Conservation (phyloP, 2,113 vertebrate species). For the Ptychochromis oligacanthus region DNA sequence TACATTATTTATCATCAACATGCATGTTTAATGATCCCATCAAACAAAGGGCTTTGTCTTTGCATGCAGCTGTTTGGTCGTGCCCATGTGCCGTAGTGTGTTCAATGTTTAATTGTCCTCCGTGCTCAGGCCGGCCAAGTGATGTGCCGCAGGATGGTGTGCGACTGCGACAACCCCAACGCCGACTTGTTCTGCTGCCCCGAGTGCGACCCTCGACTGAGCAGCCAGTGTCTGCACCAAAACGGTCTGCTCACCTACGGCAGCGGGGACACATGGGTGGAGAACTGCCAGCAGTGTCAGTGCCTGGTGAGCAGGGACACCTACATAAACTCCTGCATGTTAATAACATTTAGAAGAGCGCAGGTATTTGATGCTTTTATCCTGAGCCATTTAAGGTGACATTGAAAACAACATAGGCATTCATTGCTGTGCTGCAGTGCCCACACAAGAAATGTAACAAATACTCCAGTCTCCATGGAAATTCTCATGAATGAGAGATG, state of each 20-base stretch:
- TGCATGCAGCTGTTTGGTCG: background rate
- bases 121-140: slow-evolving; percentile 87
- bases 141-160: slow-evolving; percentile 98
- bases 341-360: background rate
- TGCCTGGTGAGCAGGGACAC: slow-evolving; percentile 87
- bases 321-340: background rate
- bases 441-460: slow-evolving; percentile 24
- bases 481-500: slow-evolving; percentile 39
- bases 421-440: background rate
- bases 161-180: slow-evolving; percentile 96
- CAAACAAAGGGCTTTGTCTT: slow-evolving; percentile 27
- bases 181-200: slow-evolving; percentile 98
- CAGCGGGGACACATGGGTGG: slow-evolving; percentile 96
- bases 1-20: slow-evolving; percentile 44
- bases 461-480: slow-evolving; percentile 55
- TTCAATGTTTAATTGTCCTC: slow-evolving; percentile 14
- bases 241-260: slow-evolving; percentile 90
- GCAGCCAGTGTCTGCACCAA: slow-evolving; percentile 95
- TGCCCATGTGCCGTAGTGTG: background rate
- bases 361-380: slow-evolving; percentile 3
- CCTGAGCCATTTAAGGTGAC: background rate
- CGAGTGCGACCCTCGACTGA: slow-evolving; percentile 94
- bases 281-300: slow-evolving; percentile 95
- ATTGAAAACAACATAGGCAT: background rate
- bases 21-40: slow-evolving; percentile 52